These are phyloP conservation scores for Brienomyrus brachyistius DNA, from an alignment of 2,113 vertebrate genomes.

Conservation along the genomic window DNA sequence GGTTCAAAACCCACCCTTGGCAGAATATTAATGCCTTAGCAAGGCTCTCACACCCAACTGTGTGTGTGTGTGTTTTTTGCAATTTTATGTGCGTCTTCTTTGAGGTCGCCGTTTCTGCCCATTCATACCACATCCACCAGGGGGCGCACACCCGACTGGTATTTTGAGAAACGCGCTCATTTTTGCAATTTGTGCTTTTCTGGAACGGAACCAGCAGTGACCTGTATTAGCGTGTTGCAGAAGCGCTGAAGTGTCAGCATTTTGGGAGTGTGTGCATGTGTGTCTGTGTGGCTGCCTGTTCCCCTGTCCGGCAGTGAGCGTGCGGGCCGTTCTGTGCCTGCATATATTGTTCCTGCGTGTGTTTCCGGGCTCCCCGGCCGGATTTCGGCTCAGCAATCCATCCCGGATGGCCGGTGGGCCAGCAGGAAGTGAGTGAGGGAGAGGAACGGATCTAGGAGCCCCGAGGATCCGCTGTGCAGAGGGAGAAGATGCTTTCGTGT, in stretches of 20 bases:
- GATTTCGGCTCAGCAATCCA: not conserved
- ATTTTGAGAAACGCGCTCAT: not conserved
- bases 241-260: not conserved
- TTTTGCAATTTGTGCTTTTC: not conserved
- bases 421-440: not conserved
- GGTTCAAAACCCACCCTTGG: not conserved
- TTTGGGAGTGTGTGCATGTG: not conserved
- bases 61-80: not conserved
- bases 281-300: not conserved
- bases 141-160: not conserved
- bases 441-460: not conserved
- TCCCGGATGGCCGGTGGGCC: not conserved
- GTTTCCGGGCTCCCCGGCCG: not conserved
- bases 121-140: not conserved
- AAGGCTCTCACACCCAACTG: not conserved
- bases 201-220: not conserved
- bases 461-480: not conserved
- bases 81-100: not conserved
- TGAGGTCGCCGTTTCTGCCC: not conserved
- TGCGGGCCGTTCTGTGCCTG: not conserved
- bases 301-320: not conserved
- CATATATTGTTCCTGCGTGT: not conserved
- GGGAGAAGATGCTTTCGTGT: not conserved
- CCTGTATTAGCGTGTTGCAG: not conserved
- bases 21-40: not conserved